phyloP scores from a whole-genome alignment of 2,797 vertebrate genomes.

The Manis pentadactyla region DNA sequence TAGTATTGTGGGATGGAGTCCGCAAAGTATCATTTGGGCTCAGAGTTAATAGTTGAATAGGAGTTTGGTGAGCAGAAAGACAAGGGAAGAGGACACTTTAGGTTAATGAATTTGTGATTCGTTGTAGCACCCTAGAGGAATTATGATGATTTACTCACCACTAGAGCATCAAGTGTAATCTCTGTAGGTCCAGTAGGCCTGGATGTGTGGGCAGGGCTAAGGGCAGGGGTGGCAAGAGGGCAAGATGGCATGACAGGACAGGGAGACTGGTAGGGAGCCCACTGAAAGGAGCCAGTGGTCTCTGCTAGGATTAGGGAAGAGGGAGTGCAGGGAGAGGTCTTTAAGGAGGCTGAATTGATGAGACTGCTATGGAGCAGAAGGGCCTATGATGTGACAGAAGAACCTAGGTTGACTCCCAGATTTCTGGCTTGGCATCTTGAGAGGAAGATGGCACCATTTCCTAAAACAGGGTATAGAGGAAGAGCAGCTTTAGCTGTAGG shows the following conservation, averaged over 20 bases:
- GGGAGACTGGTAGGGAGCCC: neutral
- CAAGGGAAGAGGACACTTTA: neutral
- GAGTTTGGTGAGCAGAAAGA: neutral
- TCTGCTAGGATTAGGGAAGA: neutral
- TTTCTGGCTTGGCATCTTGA: slow-evolving; percentile 7
- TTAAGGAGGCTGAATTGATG: neutral
- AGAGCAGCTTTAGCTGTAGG: neutral
- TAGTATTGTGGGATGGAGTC: neutral
- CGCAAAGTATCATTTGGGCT: neutral
- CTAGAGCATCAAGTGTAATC: neutral
- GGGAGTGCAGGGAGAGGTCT: neutral
- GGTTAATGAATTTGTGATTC: neutral
- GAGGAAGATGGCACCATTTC: neutral
- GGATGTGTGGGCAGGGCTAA: neutral
- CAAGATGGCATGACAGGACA: neutral
- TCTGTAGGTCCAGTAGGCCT: neutral
- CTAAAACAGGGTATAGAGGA: neutral
- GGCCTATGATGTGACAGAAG: neutral
- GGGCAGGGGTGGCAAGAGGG: neutral
- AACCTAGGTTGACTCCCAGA: neutral
- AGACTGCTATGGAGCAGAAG: neutral
- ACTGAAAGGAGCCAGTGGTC: neutral
- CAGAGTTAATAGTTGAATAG: neutral
- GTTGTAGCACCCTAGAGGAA: neutral
- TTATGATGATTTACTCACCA: neutral